Percentiles rank a stretch among this genome's conserved stretches.
These are phyloP conservation scores for Empis stercorea DNA, from an alignment of 2,888 invertebrate species.

Conservation along the genomic window DNA sequence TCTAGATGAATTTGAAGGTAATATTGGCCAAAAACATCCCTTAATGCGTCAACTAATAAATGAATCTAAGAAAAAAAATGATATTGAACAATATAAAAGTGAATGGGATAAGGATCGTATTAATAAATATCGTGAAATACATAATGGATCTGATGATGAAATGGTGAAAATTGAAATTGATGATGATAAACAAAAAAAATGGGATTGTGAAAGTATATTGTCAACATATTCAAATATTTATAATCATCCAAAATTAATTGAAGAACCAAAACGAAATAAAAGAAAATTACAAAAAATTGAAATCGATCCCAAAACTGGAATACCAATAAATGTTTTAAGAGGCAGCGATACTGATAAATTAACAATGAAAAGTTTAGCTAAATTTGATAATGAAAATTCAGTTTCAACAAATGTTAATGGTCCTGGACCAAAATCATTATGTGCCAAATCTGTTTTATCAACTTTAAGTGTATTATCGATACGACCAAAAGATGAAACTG, in stretches of 20 bases:
- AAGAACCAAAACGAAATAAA: slow-evolving; percentile 46
- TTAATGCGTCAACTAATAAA: slow-evolving; percentile 58
- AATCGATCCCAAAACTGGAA: slow-evolving; percentile 58
- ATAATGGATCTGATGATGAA: slow-evolving; percentile 42
- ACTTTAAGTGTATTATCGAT: slow-evolving; percentile 55
- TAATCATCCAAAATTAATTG: slow-evolving; percentile 82
- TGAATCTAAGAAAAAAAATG: slow-evolving; percentile 54
- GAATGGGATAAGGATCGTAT: slow-evolving; percentile 39
- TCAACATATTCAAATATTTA: slow-evolving; percentile 84
- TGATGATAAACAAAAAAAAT: slow-evolving; percentile 51
- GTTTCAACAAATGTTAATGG: slow-evolving; percentile 10
- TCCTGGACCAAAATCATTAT: slow-evolving; percentile 43
- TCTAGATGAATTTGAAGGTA: slow-evolving; percentile 73
- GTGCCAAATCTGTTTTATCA: slow-evolving; percentile 51
- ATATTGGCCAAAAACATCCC: slow-evolving; percentile 41
- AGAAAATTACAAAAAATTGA: slow-evolving; percentile 46
- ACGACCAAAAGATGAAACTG: slow-evolving; percentile 61
- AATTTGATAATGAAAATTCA: slow-evolving; percentile 42
- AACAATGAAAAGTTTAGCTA: slow-evolving; percentile 55
- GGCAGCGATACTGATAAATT: slow-evolving; percentile 45
- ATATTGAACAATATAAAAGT: slow-evolving; percentile 43
- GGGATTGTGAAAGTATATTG: slow-evolving; percentile 86
- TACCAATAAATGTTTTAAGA: slow-evolving; percentile 54
- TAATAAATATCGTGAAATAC: slow-evolving; percentile 23
- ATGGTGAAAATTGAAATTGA: slow-evolving; percentile 47